A percentile compares a stretch with the other conserved stretches of the same genome.
Conservation (phyloP, 2,797 vertebrate species). For the Thaleichthys pacificus region DNA sequence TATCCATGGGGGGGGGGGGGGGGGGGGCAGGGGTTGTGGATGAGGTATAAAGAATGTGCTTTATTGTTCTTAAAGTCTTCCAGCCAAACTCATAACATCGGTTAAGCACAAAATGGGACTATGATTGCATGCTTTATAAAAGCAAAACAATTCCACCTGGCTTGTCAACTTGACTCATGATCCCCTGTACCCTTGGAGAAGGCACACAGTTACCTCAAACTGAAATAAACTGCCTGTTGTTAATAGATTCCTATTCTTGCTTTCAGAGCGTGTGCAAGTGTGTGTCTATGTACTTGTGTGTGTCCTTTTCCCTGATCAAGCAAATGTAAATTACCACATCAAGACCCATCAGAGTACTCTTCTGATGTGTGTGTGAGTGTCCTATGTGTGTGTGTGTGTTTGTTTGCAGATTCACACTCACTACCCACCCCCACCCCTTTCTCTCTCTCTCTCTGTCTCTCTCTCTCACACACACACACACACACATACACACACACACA, state of each 20-base stretch:
- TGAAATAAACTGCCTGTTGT: slow-evolving; percentile 8
- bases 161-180: not conserved
- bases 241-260: slow-evolving; percentile 12
- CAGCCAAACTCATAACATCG: not conserved
- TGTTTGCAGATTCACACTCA: slow-evolving; percentile 3
- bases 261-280: not conserved
- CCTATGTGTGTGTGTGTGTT: slow-evolving; percentile 10
- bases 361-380: not conserved
- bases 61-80: not conserved
- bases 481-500: not conserved
- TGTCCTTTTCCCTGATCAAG: not conserved
- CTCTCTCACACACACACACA: not conserved
- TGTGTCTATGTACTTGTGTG: not conserved
- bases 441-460: not conserved
- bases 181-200: not conserved
- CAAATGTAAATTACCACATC: not conserved
- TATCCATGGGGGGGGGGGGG: too few relatives aligned
- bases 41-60: not conserved
- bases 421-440: not conserved
- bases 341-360: slow-evolving; percentile 6
- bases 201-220: slow-evolving; percentile 5
- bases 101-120: not conserved
- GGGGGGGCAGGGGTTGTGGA: not conserved
- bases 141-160: slow-evolving; percentile 1
- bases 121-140: slow-evolving; percentile 1